Base-by-base conservation (phyloP, 1,140 invertebrate genomes). In the Drosophila parabipectinata region DNA sequence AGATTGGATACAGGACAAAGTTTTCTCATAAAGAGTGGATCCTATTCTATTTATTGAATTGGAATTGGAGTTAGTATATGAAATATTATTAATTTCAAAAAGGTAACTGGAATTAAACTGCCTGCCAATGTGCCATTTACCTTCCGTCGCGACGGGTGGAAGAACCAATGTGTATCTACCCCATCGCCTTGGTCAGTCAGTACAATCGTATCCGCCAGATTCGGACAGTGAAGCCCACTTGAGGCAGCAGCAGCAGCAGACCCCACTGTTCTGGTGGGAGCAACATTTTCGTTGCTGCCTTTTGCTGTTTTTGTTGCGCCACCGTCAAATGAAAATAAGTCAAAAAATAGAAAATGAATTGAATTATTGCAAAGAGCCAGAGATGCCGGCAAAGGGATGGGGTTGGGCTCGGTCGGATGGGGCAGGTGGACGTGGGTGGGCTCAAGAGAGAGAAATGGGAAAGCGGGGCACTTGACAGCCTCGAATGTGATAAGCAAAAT, bases 311-410 rank as follows among this genome's bases (percentile, higher is more conserved):
- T 75, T 85, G 66, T 67, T 63, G 61, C 69, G 59, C 63, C 60
- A 62, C 82, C 78, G 73, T 75, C 83, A 87, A 82, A 83, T 81
- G 68, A 88, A 87, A 87, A 87, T 79, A 83, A 82, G 79, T 76
- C 50, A 83, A 87, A 88, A 87, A 88, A 87, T 87, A 87, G 83
- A 87, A 87, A 87, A 87, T 87, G 83, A 89, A 87, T 87, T 87
- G 83, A 87, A 87, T 87, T 87, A 87, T 87, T 87, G 83, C 83
- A 88, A 77, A 88, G 79, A 83, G 84, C 75, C 60, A 58, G 62
- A 84, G 76, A 57, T 64, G 51, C 48, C 26, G 21, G 30, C 26
- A 6, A 5, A 28, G 8, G 32, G 32, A 32, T 32, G 32, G 32
- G 32, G 8, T 0, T 8, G 8, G 8, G 32, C 6, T 7, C 32